A percentile compares a stretch with the other conserved stretches of the same genome.
phyloP scores from a whole-genome alignment of 2,888 invertebrate genomes.

The Tenthredo notha region DNA sequence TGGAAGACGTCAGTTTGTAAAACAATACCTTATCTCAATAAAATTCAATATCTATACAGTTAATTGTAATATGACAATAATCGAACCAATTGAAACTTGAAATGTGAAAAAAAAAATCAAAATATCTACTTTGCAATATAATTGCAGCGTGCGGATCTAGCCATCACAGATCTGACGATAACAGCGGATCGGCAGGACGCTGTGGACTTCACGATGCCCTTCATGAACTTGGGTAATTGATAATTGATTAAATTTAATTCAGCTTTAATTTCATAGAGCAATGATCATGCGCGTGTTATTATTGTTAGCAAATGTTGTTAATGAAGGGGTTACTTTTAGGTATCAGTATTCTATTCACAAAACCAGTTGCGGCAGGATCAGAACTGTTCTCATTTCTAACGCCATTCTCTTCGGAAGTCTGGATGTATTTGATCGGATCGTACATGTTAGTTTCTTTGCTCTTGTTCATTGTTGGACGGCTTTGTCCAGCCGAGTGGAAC shows the following conservation, averaged over 20 bases:
- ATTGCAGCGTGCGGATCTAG: slow-evolving; percentile 91
- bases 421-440: slow-evolving; percentile 91
- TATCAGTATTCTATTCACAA: slow-evolving; percentile 93
- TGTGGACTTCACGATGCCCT: slow-evolving; percentile 97
- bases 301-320: neutral
- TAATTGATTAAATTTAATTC: neutral
- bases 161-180: slow-evolving; percentile 94
- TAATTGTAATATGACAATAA: neutral
- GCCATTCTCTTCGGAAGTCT: slow-evolving; percentile 92
- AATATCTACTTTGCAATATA: slow-evolving; percentile 43
- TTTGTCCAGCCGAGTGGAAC: slow-evolving; percentile 93
- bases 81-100: neutral
- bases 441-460: slow-evolving; percentile 89
- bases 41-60: neutral
- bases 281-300: neutral
- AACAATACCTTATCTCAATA: neutral
- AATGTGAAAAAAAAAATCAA: neutral
- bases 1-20: slow-evolving; percentile 82
- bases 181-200: slow-evolving; percentile 93
- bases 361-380: slow-evolving; percentile 91
- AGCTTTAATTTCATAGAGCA: neutral
- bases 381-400: slow-evolving; percentile 95
- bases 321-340: slow-evolving; percentile 77
- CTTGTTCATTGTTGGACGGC: slow-evolving; percentile 89
- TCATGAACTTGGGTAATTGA: slow-evolving; percentile 90